Evolutionary conservation across 1,140 invertebrate species (phyloP).

Genomic region (Eriosoma lanigerum): DNA sequence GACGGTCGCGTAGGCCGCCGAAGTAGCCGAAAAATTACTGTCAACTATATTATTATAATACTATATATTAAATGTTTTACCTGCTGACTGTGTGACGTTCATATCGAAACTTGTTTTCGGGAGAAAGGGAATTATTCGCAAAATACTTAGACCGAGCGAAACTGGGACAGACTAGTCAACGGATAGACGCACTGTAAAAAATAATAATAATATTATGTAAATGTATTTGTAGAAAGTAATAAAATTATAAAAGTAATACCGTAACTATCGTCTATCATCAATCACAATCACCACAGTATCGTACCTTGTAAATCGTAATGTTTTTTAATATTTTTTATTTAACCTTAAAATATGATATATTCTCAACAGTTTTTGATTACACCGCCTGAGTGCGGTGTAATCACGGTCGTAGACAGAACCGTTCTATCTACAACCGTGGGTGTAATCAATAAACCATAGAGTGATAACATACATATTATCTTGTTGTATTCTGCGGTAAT

Average conservation of each 20-base stretch:
- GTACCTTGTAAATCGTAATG: too few species aligned
- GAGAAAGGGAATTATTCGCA: conserved; percentile 34
- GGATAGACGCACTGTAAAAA: background rate
- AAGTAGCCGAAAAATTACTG: background rate
- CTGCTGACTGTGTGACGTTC: conserved; percentile 40
- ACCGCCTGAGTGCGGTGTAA: background rate
- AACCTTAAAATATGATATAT: background rate
- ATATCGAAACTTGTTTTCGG: conserved; percentile 38
- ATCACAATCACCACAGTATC: too few species aligned
- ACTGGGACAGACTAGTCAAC: conserved; percentile 20
- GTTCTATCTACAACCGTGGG: too few species aligned
- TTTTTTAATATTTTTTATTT: background rate
- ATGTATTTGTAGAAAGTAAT: conserved; percentile 30
- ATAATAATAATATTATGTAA: conserved; percentile 8
- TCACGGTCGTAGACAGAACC: background rate
- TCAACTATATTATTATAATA: too few species aligned
- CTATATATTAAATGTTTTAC: too few species aligned
- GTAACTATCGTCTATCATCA: too few species aligned
- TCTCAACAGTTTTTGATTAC: background rate
- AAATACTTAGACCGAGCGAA: conserved; percentile 20
- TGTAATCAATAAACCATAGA: too few species aligned
- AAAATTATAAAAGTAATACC: background rate
- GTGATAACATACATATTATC: too few species aligned
- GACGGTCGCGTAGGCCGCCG: background rate
- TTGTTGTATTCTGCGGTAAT: too few species aligned